Conservation (phyloP, 2,888 invertebrate genomes). For the Cybosia mesomella region DNA sequence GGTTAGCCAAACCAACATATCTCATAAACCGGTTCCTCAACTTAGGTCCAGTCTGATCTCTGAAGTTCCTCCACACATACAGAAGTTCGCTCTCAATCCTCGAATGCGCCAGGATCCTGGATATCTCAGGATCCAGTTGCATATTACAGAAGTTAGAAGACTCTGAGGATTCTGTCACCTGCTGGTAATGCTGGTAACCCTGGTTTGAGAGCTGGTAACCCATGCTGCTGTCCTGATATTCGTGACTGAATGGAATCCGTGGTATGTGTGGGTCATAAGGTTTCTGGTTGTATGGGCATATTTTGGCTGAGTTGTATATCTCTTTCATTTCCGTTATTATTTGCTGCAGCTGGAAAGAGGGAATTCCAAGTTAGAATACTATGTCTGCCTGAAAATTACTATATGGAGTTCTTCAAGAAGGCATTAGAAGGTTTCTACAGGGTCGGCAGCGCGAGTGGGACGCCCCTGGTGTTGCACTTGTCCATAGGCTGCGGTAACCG, state of each 20-base stretch:
- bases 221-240: constrained; percentile 32
- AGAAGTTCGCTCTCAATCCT: constrained; percentile 91
- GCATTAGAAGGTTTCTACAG: too few relatives aligned
- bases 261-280: constrained; percentile 79
- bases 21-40: constrained; percentile 92
- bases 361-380: neutral
- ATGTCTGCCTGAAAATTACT: too few relatives aligned
- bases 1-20: constrained; percentile 93
- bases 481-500: too few relatives aligned
- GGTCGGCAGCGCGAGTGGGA: too few relatives aligned
- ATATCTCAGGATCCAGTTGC: constrained; percentile 88
- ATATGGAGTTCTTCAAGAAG: too few relatives aligned
- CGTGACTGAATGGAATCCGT: constrained; percentile 48
- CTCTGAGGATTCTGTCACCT: constrained; percentile 59
- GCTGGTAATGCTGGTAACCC: constrained; percentile 69
- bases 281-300: constrained; percentile 90
- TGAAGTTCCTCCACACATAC: constrained; percentile 93
- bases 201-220: constrained; percentile 33
- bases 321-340: constrained; percentile 93
- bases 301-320: constrained; percentile 90
- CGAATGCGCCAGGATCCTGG: constrained; percentile 89
- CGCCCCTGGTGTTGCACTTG: too few relatives aligned
- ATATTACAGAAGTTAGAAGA: constrained; percentile 47
- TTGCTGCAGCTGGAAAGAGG: constrained; percentile 88
- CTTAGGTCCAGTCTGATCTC: constrained; percentile 92